Evolutionary conservation across 2,888 invertebrate genomes (phyloP), one percentile per base, ranked within the genome.

Genomic region (Phyllotreta striolata): DNA sequence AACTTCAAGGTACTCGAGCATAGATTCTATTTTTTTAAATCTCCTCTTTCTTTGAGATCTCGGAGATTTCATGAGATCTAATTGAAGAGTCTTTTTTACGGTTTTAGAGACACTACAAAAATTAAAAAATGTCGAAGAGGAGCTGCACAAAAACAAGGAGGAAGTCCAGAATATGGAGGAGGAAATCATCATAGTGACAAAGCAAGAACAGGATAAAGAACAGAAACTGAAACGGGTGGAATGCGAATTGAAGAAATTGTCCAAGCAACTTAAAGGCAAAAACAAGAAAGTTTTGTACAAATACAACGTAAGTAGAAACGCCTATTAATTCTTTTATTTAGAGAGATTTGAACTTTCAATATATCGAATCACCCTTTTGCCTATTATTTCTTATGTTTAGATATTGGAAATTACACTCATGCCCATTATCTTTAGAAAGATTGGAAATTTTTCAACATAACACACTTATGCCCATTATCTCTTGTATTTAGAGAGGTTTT

Each of bases 201-300:
- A 72, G 10, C 74, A 76, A 61, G 69, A 70, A 61, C 6, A 55
- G 13, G 70, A 66, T 35, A 77, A 85, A 69, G 76, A 79, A 44
- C 79, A 79, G 62, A 85, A 85, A 76, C 75, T 85, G 55, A 72
- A 74, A 1, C 77, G 85, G 67, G 83, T 85, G 0, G 82, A 83
- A 38, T 80, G 79, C 62, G 82, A 79, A 66, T 72, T 85, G 10
- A 79, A 77, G 38, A 80, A 76, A 66, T 72, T 81, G 6, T 76
- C 80, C 41, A 83, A 81, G 67, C 82, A 82, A 51, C 76, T 85
- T 40, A 76, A 77, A 44, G 75, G 73, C 12, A 72, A 73, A 46
- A 71, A 72, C 55, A 70, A 74, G 51, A 13, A 60, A 1, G 60
- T 52, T 40, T 13, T 65, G 13, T 76, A 75, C 62, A 78, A 74